These are phyloP conservation scores for Boulengerochromis microlepis DNA, from an alignment of 2,113 vertebrate genomes.

Conservation along the genomic window DNA sequence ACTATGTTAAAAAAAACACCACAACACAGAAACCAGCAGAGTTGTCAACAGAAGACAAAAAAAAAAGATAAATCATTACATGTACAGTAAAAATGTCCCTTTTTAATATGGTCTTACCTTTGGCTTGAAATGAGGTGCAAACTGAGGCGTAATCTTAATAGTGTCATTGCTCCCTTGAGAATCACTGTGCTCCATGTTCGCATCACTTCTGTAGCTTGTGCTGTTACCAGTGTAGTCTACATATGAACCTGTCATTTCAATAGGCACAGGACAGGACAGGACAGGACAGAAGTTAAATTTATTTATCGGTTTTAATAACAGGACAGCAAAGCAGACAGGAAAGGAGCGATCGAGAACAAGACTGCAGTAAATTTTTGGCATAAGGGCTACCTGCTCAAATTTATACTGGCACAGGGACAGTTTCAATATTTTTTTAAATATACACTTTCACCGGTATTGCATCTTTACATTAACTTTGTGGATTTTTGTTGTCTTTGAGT, in stretches of 20 bases:
- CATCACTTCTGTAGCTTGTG: conserved; percentile 90
- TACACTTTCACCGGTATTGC: background rate
- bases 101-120: conserved; percentile 48
- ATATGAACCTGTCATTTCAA: conserved; percentile 76
- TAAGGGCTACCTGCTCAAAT: background rate
- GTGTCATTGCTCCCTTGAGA: conserved; percentile 94
- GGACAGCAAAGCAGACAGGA: background rate
- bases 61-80: background rate
- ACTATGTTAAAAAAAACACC: background rate
- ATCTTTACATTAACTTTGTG: background rate
- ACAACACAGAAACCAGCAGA: background rate
- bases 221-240: conserved; percentile 88
- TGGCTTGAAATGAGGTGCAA: conserved; percentile 82
- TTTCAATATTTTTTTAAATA: background rate
- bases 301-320: background rate
- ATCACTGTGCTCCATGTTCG: conserved; percentile 83
- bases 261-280: background rate
- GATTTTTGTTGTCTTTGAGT: background rate
- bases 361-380: background rate
- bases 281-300: background rate
- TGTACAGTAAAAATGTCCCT: background rate
- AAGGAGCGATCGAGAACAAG: background rate
- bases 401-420: background rate
- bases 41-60: background rate
- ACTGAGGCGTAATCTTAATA: conserved; percentile 90